phyloP scores from a whole-genome alignment of 1,140 invertebrate species.

The Aculops lycopersici region DNA sequence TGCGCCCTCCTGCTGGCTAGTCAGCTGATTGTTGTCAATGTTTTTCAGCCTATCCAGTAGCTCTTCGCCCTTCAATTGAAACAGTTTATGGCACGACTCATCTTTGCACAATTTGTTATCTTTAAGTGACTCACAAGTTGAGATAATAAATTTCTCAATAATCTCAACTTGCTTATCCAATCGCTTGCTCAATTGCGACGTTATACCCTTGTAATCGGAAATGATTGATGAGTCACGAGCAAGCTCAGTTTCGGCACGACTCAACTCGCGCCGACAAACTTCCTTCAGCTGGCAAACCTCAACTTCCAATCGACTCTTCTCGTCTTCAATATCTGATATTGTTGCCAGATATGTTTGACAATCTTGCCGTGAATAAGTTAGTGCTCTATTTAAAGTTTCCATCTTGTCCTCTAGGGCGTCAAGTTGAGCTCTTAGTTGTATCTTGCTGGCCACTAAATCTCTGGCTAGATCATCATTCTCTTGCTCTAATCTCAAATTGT shows the following conservation, averaged over 20 bases:
- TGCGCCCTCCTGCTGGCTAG: no score
- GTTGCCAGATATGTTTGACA: constrained; percentile 14
- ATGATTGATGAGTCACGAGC: constrained; percentile 38
- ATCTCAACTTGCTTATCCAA: constrained; percentile 51
- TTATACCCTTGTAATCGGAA: constrained; percentile 60
- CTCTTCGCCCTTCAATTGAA: no score
- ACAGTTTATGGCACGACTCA: no score
- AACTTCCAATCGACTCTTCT: constrained; percentile 37
- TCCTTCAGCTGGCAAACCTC: constrained; percentile 33
- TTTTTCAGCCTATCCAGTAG: no score
- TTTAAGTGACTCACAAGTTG: no score
- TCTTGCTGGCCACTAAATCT: constrained; percentile 25
- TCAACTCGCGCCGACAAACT: constrained; percentile 42
- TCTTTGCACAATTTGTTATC: no score
- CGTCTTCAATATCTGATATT: constrained; percentile 41
- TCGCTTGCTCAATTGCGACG: constrained; percentile 29
- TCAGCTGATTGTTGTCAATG: no score
- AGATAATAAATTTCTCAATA: no score
- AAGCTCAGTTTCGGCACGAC: constrained; percentile 34
- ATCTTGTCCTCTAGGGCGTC: constrained; percentile 34
- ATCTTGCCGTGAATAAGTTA: constrained; percentile 39
- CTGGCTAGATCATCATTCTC: constrained; percentile 31
- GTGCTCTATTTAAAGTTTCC: constrained; percentile 32
- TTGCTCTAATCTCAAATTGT: constrained; percentile 23
- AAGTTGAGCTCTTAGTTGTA: constrained; percentile 21